Percentiles rank a stretch among this genome's conserved stretches.
Conservation (phyloP, 2,888 invertebrate species). For the Idaea biselata region DNA sequence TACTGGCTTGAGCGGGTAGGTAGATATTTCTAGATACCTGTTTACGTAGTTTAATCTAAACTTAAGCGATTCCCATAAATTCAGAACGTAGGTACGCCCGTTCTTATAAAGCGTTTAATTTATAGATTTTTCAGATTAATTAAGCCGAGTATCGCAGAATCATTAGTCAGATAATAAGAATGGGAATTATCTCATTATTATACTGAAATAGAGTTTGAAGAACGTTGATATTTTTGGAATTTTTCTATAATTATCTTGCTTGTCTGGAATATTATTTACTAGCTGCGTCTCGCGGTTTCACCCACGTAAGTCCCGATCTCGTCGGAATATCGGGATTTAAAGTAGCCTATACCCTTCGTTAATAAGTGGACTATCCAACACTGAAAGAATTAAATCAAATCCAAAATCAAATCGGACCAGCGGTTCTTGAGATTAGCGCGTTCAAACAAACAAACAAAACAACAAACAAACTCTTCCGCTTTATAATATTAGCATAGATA, state of each 20-base stretch:
- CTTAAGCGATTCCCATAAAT: constrained; percentile 16
- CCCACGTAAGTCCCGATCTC: too few relatives aligned
- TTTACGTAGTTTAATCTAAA: constrained; percentile 18
- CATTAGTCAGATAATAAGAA: constrained; percentile 13
- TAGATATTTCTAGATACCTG: constrained; percentile 20
- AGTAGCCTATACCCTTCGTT: too few relatives aligned
- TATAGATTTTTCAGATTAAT: constrained; percentile 21
- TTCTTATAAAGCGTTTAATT: constrained; percentile 17
- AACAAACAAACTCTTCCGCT: too few relatives aligned
- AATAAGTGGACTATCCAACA: too few relatives aligned
- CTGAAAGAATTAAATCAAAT: too few relatives aligned
- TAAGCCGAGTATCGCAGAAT: constrained; percentile 11
- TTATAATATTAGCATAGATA: too few relatives aligned
- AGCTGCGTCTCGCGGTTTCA: too few relatives aligned
- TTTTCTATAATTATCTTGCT: background rate
- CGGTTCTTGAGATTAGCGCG: too few relatives aligned
- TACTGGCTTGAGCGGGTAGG: constrained; percentile 4
- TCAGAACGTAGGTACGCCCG: constrained; percentile 6
- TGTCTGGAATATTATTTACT: background rate
- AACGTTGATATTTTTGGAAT: constrained; percentile 5
- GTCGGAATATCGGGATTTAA: too few relatives aligned
- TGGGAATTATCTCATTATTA: constrained; percentile 1
- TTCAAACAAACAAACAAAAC: too few relatives aligned
- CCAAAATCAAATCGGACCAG: too few relatives aligned
- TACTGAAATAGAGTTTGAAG: constrained; percentile 4